Base-by-base conservation (phyloP, 2,888 invertebrate species). In the Microplitis deprimator region DNA sequence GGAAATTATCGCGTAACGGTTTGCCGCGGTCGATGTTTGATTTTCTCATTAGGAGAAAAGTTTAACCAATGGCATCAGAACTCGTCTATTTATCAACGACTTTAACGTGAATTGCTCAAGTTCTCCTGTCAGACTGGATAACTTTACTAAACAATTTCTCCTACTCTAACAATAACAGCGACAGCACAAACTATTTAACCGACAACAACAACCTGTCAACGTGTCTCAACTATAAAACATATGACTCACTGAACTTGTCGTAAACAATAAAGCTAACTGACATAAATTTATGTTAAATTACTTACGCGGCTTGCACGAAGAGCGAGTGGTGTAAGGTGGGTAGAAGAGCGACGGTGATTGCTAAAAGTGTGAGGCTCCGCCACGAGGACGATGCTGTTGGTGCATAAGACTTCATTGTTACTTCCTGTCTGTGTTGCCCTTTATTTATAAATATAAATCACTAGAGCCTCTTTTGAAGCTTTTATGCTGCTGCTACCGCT, bases 271-370 rank as follows among this genome's bases (percentile, higher is more conserved):
- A n/a, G 70, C 50, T 67, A 50, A n/a, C 61, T 61, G 16, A 71
- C 39, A 39, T 62, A 16, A 17, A 71, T 38, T 61, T 39, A 71
- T 60, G 39, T 10, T 16, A 61, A 20, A 16, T 82, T 91, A 93
- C 93, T 93, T 88, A 93, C 93, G 92, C 93, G 89, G 93, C 93
- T 77, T 90, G 87, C 82, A 89, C 90, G 85, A 90, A 89, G 81
- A 90, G 88, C 80, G 88, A 85, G 89, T 92, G 91, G 88, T 92
- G 91, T 83, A 91, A 91, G 87, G 92, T 91, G 85, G 92, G 92
- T 85, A 92, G 90, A 84, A 92, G 91, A 85, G 92, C 91, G 87
- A 92, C 91, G 83, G 86, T 87, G 77, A 89, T 88, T 83, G 87
- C 87, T 80, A 90, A 87, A 84, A 89, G 87, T 80, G 87, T 88